phyloP scores from a whole-genome alignment of 2,113 vertebrate genomes.

The Xerus inauris region DNA sequence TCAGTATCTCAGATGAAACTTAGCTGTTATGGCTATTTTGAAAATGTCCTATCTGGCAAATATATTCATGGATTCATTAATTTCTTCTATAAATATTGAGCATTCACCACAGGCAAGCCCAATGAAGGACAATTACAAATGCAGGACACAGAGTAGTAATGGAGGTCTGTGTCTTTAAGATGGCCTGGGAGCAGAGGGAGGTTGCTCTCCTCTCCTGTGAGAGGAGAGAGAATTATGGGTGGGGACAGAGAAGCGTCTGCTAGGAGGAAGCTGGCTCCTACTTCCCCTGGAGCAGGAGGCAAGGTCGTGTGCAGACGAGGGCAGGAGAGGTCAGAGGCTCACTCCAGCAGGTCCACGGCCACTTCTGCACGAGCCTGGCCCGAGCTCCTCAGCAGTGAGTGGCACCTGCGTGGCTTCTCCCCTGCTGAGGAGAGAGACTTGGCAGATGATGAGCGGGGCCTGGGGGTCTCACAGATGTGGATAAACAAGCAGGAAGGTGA shows the following conservation, averaged over 20 bases:
- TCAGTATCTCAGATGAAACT: constrained; percentile 39
- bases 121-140: neutral
- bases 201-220: neutral
- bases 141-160: neutral
- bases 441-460: no score
- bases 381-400: rapidly evolving
- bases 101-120: neutral
- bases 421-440: no score
- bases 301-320: neutral
- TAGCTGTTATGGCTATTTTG: neutral
- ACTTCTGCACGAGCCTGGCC: no score
- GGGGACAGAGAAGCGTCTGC: neutral
- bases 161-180: neutral
- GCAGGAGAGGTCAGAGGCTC: neutral
- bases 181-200: neutral
- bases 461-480: no score
- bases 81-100: neutral
- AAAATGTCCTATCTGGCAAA: neutral
- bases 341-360: no score
- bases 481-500: neutral
- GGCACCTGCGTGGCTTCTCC: neutral
- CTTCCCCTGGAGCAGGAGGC: neutral
- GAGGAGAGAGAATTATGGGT: neutral
- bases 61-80: neutral
- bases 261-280: neutral